Base-by-base conservation (phyloP, 1,140 invertebrate species). In the Hermetia illucens region DNA sequence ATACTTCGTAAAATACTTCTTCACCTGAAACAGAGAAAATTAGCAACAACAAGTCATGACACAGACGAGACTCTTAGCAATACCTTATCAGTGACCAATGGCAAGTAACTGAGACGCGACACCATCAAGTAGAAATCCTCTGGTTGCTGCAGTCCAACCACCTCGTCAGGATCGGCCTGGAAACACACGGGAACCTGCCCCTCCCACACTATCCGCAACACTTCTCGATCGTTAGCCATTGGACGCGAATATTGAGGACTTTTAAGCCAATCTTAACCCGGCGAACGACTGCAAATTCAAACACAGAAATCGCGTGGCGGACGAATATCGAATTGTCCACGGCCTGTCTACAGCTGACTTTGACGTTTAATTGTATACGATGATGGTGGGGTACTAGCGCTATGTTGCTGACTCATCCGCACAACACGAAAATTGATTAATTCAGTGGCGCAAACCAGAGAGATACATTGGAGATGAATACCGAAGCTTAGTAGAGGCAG, bases 91-190 rank as follows among this genome's bases (percentile, higher is more conserved):
- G 87, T 88, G 34, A 94, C 87, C 38, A 98, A 66, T 34, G 93
- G 90, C 66, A 98, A 91, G 65, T 98, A 98, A 61, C 82, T 90
- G 42, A 93, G 66, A 55, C 94, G 71, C 17, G 93, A 88, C 13
- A 97, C 81, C 84, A 98, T 92, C 40, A 95, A 66, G 67, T 89
- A 96, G 68, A 83, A 90, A 15, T 84, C 80, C 61, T 95, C 90
- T 22, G 90, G 90, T 47, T 81, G 76, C 56, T 87, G 82, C 9
- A 90, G 68, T 51, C 85, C 82, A 52, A 76, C 76, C 5, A 90
- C 77, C 72, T 97, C 92, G 47, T 94, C 84, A 15, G 79, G 67
- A 51, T 88, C 72, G 20, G 96, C 65, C 48, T 78, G 72, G 64
- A 97, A 95, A 61, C 85, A 89, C 35, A 94, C 74, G 1, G 92